Evolutionary conservation across 1,140 invertebrate genomes (phyloP), one percentile per base, ranked within the genome.

Genomic region (Aricia agestis): DNA sequence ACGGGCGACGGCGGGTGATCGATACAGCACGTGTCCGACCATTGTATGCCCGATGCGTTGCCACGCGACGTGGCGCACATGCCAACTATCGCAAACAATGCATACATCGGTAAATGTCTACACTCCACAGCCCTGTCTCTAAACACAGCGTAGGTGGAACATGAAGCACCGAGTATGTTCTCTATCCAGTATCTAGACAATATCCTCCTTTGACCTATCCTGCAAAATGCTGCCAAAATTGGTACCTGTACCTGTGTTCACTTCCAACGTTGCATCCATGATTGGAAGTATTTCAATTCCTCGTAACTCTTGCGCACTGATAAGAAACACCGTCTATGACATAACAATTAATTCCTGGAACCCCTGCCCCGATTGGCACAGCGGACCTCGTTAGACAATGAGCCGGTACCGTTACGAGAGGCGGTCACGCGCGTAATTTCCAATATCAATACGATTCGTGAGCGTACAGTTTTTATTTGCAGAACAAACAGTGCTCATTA

Each of bases 11-110:
- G 65, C 25, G 1, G 1, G 67, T 74, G 80, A 86, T 85, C 84
- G 82, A 86, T 84, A 77, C 77, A 87, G 88, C 88, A 86, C 88
- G 86, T 88, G 86, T 84, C 83, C 74, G 77, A 78, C 84, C 79
- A 89, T 89, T 89, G 85, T 89, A 85, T 87, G 82, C 84, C 72
- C 79, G 84, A 83, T 83, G 83, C 80, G 82, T 78, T 75, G 76
- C 71, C 74, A 70, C 69, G 77, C 61, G 77, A 89, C 84, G 83
- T 77, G 83, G 76, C 78, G 78, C 82, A 86, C 85, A 90, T 90
- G 86, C 80, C 79, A 84, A 90, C 81, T 76, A 77, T 78, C 74
- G 79, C 79, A 69, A 82, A 85, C 86, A 87, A 88, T 85, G 78
- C 79, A 61, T 77, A 82, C 85, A 86, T 85, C 77, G 80, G 74